Evolutionary conservation across 2,113 vertebrate genomes (phyloP).

Genomic region (Brevimyrus niger): DNA sequence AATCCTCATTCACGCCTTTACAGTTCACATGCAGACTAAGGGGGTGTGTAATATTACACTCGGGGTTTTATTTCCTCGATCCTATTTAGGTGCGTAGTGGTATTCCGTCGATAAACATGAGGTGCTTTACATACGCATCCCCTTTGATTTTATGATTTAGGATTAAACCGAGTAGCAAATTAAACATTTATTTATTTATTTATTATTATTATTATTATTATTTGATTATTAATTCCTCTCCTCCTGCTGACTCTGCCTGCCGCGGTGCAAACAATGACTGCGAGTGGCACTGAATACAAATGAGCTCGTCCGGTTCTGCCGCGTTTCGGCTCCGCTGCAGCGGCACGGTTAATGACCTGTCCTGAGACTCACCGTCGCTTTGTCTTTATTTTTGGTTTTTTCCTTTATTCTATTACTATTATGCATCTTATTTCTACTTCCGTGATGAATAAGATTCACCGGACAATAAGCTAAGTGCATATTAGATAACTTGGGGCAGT

Average conservation of each 20-base stretch:
- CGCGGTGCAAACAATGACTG: conserved; percentile 58
- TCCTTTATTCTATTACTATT: not conserved
- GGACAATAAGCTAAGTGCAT: conserved; percentile 7
- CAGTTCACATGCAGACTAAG: conserved; percentile 25
- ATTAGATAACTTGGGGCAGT: not conserved
- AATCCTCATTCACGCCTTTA: not conserved
- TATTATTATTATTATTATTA: not conserved
- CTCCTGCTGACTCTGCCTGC: conserved; percentile 30
- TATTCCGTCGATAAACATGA: not conserved
- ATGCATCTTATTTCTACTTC: not conserved
- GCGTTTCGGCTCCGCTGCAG: conserved; percentile 5
- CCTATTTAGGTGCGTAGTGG: not conserved
- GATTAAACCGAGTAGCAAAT: not conserved
- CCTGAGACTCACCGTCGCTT: conserved; percentile 19
- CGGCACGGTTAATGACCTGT: conserved; percentile 25
- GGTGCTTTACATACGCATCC: not conserved
- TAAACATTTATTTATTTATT: not conserved
- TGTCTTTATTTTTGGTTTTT: not conserved
- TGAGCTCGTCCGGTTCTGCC: conserved; percentile 38
- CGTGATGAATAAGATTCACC: not conserved
- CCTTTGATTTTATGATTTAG: not conserved
- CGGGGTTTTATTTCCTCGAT: not conserved
- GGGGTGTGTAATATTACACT: not conserved
- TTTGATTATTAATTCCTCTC: not conserved
- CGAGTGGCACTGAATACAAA: conserved; percentile 67